Conservation (phyloP, 2,888 invertebrate species). For the Hyposoter dolosus region DNA sequence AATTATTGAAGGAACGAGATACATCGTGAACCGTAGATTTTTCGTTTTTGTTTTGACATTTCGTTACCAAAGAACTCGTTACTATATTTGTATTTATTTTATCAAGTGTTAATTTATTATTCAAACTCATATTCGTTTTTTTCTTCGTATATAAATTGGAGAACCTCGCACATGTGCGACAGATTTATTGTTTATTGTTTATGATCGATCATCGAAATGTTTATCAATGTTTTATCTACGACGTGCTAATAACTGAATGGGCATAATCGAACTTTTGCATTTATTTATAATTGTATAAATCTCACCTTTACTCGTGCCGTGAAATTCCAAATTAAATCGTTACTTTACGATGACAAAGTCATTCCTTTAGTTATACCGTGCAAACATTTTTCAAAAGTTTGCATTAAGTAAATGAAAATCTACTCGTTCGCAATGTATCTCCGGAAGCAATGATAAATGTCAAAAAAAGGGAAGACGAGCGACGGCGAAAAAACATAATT, state of each 20-base stretch:
- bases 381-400: background rate
- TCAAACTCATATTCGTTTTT: background rate
- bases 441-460: slow-evolving; percentile 1
- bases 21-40: slow-evolving; percentile 55
- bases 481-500: slow-evolving; percentile 23
- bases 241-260: slow-evolving; percentile 1
- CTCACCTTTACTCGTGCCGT: background rate
- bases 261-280: background rate
- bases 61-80: slow-evolving; percentile 44
- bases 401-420: slow-evolving; percentile 4
- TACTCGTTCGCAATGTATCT: slow-evolving; percentile 54
- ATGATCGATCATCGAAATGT: slow-evolving; percentile 19
- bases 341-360: background rate
- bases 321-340: background rate
- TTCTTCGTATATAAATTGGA: slow-evolving; percentile 20
- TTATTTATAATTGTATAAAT: background rate
- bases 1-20: slow-evolving; percentile 49
- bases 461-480: background rate
- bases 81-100: slow-evolving; percentile 35
- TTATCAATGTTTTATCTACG: slow-evolving; percentile 30
- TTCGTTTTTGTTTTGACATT: slow-evolving; percentile 13
- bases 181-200: slow-evolving; percentile 27
- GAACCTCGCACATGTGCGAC: slow-evolving; percentile 31
- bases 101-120: slow-evolving; percentile 49
- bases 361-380: background rate